Conservation (phyloP, 2,888 invertebrate species). For the Baronia brevicornis region DNA sequence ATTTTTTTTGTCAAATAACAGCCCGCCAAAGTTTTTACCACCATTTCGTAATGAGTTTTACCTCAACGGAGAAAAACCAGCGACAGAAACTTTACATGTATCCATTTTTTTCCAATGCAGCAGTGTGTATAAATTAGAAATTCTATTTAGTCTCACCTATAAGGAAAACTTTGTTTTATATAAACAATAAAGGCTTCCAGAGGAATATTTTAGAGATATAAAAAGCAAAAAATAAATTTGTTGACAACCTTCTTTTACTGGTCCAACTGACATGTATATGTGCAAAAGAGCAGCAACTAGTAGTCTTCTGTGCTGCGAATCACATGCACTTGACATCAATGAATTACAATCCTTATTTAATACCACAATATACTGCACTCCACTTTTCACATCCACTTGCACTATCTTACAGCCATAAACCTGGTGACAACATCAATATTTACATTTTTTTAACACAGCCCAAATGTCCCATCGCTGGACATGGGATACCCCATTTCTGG, state of each 20-base stretch:
- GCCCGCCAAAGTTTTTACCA: too few relatives aligned
- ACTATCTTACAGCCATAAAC: conserved; percentile 69
- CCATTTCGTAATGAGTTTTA: too few relatives aligned
- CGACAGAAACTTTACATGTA: too few relatives aligned
- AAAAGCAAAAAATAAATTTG: background rate
- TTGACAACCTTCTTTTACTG: conserved; percentile 72
- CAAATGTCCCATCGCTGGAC: background rate
- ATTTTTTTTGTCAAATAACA: too few relatives aligned
- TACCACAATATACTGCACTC: conserved; percentile 48
- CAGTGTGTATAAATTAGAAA: too few relatives aligned
- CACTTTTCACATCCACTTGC: conserved; percentile 41
- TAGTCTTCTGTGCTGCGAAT: conserved; percentile 41
- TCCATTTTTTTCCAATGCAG: too few relatives aligned
- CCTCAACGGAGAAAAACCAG: too few relatives aligned
- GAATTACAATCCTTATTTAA: conserved; percentile 40
- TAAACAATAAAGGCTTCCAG: too few relatives aligned
- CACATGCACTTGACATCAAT: conserved; percentile 28
- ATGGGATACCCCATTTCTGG: background rate
- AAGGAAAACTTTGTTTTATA: too few relatives aligned
- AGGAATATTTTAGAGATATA: too few relatives aligned
- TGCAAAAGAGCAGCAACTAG: conserved; percentile 63
- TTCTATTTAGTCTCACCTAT: too few relatives aligned
- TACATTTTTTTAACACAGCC: background rate
- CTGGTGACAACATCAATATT: too few relatives aligned
- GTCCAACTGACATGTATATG: conserved; percentile 69